Evolutionary conservation across 2,888 invertebrate genomes (phyloP), one percentile per base, ranked within the genome.

Genomic region (Bhutanitis thaidina): DNA sequence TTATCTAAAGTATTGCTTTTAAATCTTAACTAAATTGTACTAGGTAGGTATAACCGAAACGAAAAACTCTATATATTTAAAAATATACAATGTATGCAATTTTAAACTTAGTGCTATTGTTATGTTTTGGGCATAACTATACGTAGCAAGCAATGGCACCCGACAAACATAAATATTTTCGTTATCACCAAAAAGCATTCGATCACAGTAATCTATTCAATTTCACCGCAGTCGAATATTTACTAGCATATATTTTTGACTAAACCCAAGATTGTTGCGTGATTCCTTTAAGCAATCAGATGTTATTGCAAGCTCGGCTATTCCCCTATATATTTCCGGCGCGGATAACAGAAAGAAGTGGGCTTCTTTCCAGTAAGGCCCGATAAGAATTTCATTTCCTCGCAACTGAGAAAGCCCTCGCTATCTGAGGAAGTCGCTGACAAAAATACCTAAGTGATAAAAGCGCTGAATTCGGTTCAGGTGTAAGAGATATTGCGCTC

Each of bases 361-460:
- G 74, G 80, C 80, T 81, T 77, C 80, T 80, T 80, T 79, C 80
- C 74, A 75, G 76, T 69, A 69, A 73, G 75, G 79, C 77, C 79
- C 84, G 90, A 90, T 90, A 90, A 90, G 90, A 88, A 89, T 90
- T 90, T 89, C 90, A 90, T 90, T 90, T 90, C 90, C 90, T 83
- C 73, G 69, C 69, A 63, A 69, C 74, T 76, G 75, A 78, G 74
- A 76, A 73, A 83, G 79, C 80, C 64, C 68, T 59, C 77, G 81
- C 82, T 85, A 86, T 88, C 83, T 80, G 67, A 81, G 86, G 85
- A 88, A 87, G 84, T 79, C 64, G 69, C 77, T 78, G 82, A 86
- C 84, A 80, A 86, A 87, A 88, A 87, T 86, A 81, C 80, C 79
- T 76, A 79, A 85, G 81, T 84, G 87, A 84, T 85, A 86, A 87